Evolutionary conservation across 2,888 invertebrate species (phyloP).

Genomic region (Mechanitis mazaeus): DNA sequence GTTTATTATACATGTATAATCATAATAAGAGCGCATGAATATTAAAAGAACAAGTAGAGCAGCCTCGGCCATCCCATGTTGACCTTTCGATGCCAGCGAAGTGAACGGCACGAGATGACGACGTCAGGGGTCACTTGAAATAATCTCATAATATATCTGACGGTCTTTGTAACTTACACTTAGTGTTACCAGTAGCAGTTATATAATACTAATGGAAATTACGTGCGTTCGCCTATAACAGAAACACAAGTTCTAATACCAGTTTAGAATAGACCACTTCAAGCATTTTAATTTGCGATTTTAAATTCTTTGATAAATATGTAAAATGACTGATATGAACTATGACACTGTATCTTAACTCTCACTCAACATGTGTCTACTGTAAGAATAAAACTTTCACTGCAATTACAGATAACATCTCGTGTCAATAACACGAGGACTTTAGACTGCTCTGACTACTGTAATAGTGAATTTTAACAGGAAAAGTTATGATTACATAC

Average conservation of each 20-base stretch:
- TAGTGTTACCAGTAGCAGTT: not conserved
- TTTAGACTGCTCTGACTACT: constrained; percentile 19
- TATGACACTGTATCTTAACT: not conserved
- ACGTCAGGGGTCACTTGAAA: constrained; percentile 19
- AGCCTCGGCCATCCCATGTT: constrained; percentile 36
- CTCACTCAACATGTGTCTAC: constrained; percentile 2
- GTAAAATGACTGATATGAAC: no score
- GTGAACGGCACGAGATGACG: constrained; percentile 31
- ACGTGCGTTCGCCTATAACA: no score
- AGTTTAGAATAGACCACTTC: no score
- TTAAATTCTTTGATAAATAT: no score
- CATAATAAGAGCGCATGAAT: constrained; percentile 14
- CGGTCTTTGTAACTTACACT: not conserved
- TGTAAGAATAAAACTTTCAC: constrained; percentile 16
- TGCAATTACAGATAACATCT: constrained; percentile 14
- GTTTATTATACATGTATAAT: constrained; percentile 5
- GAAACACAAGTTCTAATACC: no score
- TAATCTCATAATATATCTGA: constrained; percentile 13
- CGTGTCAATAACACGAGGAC: constrained; percentile 12
- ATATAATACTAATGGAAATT: not conserved
- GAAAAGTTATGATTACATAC: not conserved
- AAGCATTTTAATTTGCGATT: no score
- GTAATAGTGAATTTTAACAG: not conserved
- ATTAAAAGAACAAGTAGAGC: constrained; percentile 32
- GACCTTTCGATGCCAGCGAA: constrained; percentile 35